Base-by-base conservation (phyloP, 2,113 vertebrate species). In the Oncorhynchus clarkii region DNA sequence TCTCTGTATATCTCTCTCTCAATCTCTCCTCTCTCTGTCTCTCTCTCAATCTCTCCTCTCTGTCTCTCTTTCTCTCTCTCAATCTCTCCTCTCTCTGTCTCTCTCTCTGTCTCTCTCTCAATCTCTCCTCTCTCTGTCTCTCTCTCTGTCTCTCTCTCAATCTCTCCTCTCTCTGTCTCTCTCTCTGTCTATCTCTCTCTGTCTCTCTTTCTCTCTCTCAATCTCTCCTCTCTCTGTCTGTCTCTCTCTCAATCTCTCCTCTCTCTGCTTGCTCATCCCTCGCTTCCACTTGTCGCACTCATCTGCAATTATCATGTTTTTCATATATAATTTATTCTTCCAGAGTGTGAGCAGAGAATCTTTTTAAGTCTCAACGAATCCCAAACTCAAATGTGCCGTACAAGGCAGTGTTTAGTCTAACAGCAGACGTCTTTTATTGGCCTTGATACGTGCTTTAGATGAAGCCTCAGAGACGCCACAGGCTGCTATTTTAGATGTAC, bases 301-400 rank as follows among this genome's bases (percentile, higher is more conserved):
- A 5, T 76, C 45, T 18, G 29, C 70, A 16, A 22, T 69, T 54
- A 64, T 70, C 75, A 34, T 72, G 39, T 20, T 64, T 74, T 24
- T 67, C 78, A 78, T 80, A 78, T 78, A 84, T 82, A 69, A 76
- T 76, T 67, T 64, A 68, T 71, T 73, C 49, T 20, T 78, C 69
- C 51, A 59, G 70, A 81, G 39, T 48, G 65, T 2, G 54, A 83
- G 60, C 51, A 59, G 51, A 69, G 3, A 45, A n/a, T 34, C 74
- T 12, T 65, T 62, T 8, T 68, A 65, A 49, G 67, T 68, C 22
- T 39, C 27, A 7, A 14, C 29, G 4, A 29, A 26, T 48, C 49
- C 27, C 14, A 16, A 26, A 20, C 14, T 57, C 7, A 34, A 22
- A 3, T 8, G 20, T 62, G n/a, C 5, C 6, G 59, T 62, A 59